phyloP scores from a whole-genome alignment of 2,113 vertebrate species.

The Nibea albiflora region DNA sequence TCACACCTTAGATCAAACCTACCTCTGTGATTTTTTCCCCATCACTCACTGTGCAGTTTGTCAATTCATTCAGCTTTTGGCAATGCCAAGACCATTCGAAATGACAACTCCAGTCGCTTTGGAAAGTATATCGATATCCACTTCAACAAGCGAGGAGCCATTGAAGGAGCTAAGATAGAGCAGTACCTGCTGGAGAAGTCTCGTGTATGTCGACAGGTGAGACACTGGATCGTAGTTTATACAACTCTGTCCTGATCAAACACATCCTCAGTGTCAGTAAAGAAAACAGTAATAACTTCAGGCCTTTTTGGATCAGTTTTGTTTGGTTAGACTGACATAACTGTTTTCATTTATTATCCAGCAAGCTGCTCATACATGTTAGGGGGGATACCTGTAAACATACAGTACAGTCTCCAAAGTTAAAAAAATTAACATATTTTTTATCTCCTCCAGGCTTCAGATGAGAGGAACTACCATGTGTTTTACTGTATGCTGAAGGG shows the following conservation, averaged over 20 bases:
- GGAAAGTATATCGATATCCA: constrained; percentile 82
- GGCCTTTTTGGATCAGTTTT: background rate
- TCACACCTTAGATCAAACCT: no score
- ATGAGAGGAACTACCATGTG: constrained; percentile 97
- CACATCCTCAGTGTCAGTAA: background rate
- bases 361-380: no score
- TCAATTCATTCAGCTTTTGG: constrained; percentile 71
- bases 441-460: constrained; percentile 84
- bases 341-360: no score
- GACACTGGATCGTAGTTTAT: background rate
- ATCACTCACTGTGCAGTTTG: background rate
- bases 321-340: no score
- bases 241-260: background rate
- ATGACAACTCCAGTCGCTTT: constrained; percentile 82
- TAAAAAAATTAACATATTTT: background rate
- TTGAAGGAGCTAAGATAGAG: constrained; percentile 82
- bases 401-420: background rate
- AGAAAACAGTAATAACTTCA: background rate
- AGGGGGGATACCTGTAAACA: background rate
- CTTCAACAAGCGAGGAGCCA: constrained; percentile 81
- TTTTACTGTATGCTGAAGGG: constrained; percentile 99
- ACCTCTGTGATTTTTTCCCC: background rate
- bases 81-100: constrained; percentile 82
- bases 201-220: constrained; percentile 80
- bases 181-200: constrained; percentile 84